Evolutionary conservation across 2,113 vertebrate genomes (phyloP).

Genomic region (Plotosus lineatus): DNA sequence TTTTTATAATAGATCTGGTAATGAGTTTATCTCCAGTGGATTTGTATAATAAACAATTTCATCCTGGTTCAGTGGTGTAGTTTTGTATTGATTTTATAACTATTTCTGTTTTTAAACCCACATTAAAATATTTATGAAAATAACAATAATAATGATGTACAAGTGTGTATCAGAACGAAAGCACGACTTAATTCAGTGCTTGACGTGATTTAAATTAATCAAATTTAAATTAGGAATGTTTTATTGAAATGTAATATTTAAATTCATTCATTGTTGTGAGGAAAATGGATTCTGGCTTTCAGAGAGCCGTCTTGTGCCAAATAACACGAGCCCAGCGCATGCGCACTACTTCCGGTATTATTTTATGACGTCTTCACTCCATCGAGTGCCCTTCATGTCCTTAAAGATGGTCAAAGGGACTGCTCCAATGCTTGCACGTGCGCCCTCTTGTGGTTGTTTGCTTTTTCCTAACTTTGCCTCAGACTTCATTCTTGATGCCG

Average conservation of each 20-base stretch:
- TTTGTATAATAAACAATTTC: constrained; percentile 49
- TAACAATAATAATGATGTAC: not conserved
- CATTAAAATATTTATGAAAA: not conserved
- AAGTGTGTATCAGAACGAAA: not conserved
- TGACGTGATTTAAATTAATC: not conserved
- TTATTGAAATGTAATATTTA: not conserved
- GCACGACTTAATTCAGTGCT: not conserved
- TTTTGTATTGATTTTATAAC: not conserved
- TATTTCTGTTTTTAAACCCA: not conserved
- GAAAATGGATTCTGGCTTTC: not conserved
- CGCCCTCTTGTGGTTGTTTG: not conserved
- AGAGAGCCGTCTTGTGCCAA: not conserved
- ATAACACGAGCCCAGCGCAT: not conserved
- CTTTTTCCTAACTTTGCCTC: not conserved
- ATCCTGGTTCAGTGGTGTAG: not conserved
- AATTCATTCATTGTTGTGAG: not conserved
- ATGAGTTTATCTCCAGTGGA: not conserved
- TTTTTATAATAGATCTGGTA: not conserved
- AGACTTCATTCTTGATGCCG: not conserved
- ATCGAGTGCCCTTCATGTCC: not conserved
- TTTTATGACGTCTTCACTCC: accelerated
- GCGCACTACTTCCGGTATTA: not conserved
- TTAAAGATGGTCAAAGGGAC: not conserved
- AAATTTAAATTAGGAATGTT: not conserved
- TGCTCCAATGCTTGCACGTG: not conserved